Conservation (phyloP, 2,797 vertebrate genomes). For the Gorsachius magnificus region DNA sequence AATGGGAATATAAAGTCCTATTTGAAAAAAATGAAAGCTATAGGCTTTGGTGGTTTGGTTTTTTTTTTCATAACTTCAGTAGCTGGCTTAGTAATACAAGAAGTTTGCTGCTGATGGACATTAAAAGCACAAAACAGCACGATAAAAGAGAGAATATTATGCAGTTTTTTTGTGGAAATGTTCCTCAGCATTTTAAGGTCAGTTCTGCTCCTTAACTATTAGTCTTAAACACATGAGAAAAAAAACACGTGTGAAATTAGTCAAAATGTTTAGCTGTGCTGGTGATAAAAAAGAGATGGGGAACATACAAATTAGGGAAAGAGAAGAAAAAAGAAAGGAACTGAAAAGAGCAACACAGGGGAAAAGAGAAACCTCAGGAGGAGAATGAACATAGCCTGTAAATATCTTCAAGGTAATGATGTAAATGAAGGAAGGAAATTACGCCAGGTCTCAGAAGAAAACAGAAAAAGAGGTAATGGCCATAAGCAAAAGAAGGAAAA, state of each 20-base stretch:
- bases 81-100: not conserved
- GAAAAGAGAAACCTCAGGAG: slow-evolving; percentile 38
- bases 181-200: not conserved
- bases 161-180: not conserved
- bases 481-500: slow-evolving; percentile 69
- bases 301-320: not conserved
- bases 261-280: not conserved
- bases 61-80: not conserved
- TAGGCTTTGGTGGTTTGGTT: not conserved
- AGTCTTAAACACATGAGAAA: not conserved
- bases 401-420: slow-evolving; percentile 57
- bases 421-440: slow-evolving; percentile 50
- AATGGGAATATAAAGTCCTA: not conserved
- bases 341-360: not conserved
- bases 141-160: not conserved
- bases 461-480: slow-evolving; percentile 60
- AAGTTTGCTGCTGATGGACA: not conserved
- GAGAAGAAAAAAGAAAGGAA: not conserved
- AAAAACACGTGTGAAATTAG: not conserved
- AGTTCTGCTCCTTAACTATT: not conserved
- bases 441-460: slow-evolving; percentile 51
- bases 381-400: slow-evolving; percentile 22
- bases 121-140: not conserved
- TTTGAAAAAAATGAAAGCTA: not conserved
- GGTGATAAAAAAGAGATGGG: not conserved